Evolutionary conservation across 2,113 vertebrate genomes (phyloP).

Genomic region (Syngnathus floridae): DNA sequence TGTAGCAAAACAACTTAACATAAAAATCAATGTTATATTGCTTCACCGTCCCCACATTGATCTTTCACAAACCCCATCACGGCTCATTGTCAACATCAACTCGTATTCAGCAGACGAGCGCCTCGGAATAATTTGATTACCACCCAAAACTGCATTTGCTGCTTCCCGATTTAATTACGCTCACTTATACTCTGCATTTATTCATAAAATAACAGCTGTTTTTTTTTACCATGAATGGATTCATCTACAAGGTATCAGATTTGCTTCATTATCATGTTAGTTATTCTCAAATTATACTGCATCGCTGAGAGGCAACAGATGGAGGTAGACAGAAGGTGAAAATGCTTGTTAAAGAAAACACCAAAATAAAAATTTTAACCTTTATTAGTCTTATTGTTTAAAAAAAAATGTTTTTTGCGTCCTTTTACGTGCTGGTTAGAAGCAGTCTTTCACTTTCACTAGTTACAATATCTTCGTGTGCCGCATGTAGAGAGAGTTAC

Average conservation of each 20-base stretch:
- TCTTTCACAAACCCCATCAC: neutral
- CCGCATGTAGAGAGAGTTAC: neutral
- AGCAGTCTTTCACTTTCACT: neutral
- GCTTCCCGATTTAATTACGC: conserved; percentile 40
- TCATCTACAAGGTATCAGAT: conserved; percentile 32
- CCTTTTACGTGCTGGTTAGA: neutral
- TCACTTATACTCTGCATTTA: conserved; percentile 27
- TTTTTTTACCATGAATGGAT: conserved; percentile 17
- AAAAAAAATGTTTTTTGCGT: neutral
- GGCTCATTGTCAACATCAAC: conserved; percentile 23
- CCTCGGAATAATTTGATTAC: conserved; percentile 44
- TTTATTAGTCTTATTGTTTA: neutral
- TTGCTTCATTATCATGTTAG: conserved; percentile 15
- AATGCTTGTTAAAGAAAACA: neutral
- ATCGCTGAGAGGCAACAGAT: conserved; percentile 15
- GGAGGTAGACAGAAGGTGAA: conserved; percentile 6
- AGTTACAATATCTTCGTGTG: neutral
- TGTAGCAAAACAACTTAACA: conserved; percentile 1
- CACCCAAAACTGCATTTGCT: conserved; percentile 36
- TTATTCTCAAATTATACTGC: conserved; percentile 16
- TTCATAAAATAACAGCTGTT: conserved; percentile 35
- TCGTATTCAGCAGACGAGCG: conserved; percentile 31
- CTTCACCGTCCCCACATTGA: neutral
- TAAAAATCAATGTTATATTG: neutral
- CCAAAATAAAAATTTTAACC: neutral